A percentile compares a stretch with the other conserved stretches of the same genome.
phyloP scores from a whole-genome alignment of 2,113 vertebrate genomes.

The Acinonyx jubatus region DNA sequence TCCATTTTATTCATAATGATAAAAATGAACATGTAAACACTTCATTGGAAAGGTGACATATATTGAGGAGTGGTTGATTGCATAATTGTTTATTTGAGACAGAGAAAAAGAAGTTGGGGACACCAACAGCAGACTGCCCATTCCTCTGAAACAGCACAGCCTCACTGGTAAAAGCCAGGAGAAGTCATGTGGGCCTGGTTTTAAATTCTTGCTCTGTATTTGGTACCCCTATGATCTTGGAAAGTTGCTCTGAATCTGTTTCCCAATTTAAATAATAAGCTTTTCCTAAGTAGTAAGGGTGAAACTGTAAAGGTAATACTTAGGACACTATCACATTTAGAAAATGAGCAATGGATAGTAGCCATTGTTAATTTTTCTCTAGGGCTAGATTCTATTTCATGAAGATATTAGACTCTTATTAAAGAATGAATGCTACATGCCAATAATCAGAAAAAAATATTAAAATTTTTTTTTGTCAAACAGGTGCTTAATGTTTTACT shows the following conservation, averaged over 20 bases:
- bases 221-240: neutral
- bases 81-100: neutral
- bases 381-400: neutral
- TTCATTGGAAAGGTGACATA: neutral
- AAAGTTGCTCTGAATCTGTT: neutral
- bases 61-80: neutral
- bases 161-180: neutral
- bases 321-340: neutral
- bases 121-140: neutral
- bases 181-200: neutral
- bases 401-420: neutral
- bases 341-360: neutral
- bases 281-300: neutral
- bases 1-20: neutral
- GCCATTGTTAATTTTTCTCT: neutral
- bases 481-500: neutral
- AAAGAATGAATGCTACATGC: neutral
- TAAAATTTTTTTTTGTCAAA: neutral
- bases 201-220: neutral
- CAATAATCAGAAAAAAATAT: neutral
- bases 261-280: neutral
- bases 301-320: neutral
- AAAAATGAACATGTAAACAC: neutral
- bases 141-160: neutral
- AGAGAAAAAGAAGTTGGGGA: neutral